phyloP scores from a whole-genome alignment of 1,140 invertebrate species.

The Bombus turneri region DNA sequence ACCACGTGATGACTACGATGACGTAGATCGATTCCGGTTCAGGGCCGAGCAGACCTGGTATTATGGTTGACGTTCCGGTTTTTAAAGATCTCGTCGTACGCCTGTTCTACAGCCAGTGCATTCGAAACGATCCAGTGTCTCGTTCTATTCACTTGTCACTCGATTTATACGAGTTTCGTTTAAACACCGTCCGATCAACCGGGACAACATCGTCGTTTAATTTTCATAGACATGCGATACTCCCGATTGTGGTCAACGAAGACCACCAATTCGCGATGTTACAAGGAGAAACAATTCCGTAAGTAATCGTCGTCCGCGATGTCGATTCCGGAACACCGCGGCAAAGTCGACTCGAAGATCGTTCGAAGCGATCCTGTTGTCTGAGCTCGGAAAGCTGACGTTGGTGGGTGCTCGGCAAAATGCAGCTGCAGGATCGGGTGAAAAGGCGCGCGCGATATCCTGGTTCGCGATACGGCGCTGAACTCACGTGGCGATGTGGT shows the following conservation, averaged over 20 bases:
- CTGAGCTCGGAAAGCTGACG: not conserved
- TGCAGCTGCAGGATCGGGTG: not conserved
- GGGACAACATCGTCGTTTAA: not conserved
- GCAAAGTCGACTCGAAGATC: not conserved
- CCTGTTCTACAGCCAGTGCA: too few relatives aligned
- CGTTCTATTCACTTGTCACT: not conserved
- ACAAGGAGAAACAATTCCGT: not conserved
- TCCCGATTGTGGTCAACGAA: not conserved
- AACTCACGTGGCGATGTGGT: constrained; percentile 74
- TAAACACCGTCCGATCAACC: not conserved
- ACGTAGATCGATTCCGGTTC: constrained; percentile 32
- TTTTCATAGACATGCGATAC: not conserved
- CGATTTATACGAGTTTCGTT: not conserved
- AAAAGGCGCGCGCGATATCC: constrained; percentile 51
- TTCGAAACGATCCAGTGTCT: not conserved
- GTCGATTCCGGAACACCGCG: too few relatives aligned
- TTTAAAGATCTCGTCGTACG: not conserved
- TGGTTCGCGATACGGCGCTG: constrained; percentile 52
- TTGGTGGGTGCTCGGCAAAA: not conserved
- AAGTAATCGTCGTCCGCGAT: too few relatives aligned
- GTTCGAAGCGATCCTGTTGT: not conserved
- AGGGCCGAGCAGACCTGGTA: not conserved
- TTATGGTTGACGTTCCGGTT: not conserved
- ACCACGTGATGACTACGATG: constrained; percentile 43
- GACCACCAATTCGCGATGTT: not conserved